These are phyloP conservation scores for Heliocidaris tuberculata DNA, from an alignment of 35 echinoderm and acorn worm genomes.

Conservation along the genomic window DNA sequence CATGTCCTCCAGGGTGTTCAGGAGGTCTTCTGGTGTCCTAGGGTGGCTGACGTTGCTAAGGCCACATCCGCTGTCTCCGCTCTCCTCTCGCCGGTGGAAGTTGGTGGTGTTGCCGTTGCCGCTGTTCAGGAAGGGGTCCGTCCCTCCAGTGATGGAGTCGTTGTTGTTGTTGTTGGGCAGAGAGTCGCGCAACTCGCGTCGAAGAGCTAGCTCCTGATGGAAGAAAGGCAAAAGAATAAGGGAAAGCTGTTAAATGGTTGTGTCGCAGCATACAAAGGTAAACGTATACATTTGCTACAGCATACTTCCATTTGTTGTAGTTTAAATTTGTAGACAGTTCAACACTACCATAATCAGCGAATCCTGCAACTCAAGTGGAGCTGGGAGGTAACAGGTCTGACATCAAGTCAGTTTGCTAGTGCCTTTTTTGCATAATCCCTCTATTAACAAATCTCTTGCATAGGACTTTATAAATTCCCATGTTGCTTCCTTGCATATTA, in stretches of 20 bases:
- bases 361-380: no score
- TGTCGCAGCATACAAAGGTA: no score
- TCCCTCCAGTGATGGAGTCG: slow-evolving; percentile 31
- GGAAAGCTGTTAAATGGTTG: not conserved
- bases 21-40: slow-evolving; percentile 84
- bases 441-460: no score
- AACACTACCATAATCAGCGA: no score
- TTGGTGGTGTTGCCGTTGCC: slow-evolving; percentile 59
- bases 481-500: no score
- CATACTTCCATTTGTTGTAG: no score
- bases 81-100: slow-evolving; percentile 81
- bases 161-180: slow-evolving; percentile 51
- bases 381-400: no score
- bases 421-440: no score
- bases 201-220: slow-evolving; percentile 47
- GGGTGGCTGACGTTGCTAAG: slow-evolving; percentile 94
- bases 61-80: slow-evolving; percentile 88
- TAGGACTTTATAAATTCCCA: no score
- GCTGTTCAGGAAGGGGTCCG: slow-evolving; percentile 90
- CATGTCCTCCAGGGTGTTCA: slow-evolving; percentile 91
- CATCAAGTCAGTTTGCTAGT: no score
- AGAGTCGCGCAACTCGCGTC: slow-evolving; percentile 41
- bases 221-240: not conserved
- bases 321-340: no score
- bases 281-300: no score